Conservation (phyloP, 2,888 invertebrate genomes). For the Phengaris alcon region DNA sequence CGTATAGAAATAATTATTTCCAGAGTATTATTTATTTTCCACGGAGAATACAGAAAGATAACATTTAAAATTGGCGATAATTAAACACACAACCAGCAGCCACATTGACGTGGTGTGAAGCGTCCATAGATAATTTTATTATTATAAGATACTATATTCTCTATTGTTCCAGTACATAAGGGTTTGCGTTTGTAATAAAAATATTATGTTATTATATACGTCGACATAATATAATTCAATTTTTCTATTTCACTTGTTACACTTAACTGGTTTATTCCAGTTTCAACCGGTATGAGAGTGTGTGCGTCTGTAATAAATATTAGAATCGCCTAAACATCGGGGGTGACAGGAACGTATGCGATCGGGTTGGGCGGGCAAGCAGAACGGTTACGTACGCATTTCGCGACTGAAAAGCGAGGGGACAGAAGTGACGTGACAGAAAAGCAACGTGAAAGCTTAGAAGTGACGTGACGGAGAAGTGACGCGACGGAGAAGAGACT, state of each 20-base stretch:
- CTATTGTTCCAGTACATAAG: too few relatives aligned
- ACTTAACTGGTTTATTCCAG: background rate
- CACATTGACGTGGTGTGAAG: too few relatives aligned
- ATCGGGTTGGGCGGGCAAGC: slow-evolving; percentile 28
- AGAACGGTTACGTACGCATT: slow-evolving; percentile 16
- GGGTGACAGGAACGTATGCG: slow-evolving; percentile 34
- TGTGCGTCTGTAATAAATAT: slow-evolving; percentile 9
- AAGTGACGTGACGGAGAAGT: background rate
- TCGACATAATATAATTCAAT: background rate
- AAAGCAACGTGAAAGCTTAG: background rate
- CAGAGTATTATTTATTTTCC: too few relatives aligned
- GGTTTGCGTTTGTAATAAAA: too few relatives aligned
- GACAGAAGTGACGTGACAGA: background rate
- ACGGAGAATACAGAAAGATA: too few relatives aligned
- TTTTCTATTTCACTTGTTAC: background rate
- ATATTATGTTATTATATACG: too few relatives aligned
- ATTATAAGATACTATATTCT: too few relatives aligned
- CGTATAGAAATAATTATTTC: too few relatives aligned
- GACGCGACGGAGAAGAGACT: background rate
- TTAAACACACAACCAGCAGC: too few relatives aligned
- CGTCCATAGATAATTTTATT: too few relatives aligned
- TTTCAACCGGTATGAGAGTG: background rate
- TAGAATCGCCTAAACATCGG: slow-evolving; percentile 6
- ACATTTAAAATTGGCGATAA: too few relatives aligned
- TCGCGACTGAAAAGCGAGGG: background rate